Evolutionary conservation across 2,797 vertebrate genomes (phyloP), one percentile per base, ranked within the genome.

Genomic region (Epinephelus coioides): DNA sequence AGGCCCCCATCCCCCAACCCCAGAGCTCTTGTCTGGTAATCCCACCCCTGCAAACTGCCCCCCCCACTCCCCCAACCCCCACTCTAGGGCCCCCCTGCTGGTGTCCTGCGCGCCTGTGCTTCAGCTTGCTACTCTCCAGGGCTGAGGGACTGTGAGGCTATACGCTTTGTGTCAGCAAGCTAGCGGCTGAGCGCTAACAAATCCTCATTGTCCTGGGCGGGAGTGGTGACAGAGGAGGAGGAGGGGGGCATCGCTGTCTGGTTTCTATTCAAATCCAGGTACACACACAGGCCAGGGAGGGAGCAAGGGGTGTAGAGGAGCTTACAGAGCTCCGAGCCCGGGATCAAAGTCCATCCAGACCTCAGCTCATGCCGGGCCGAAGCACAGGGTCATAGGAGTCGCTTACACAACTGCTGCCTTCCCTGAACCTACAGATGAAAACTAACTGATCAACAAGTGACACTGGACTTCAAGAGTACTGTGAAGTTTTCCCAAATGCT

Each of bases 241-340:
- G 61, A 34, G 57, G 73, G 73, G 74, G 69, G 94, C 95, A 96
- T 97, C 94, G 90, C 96, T 97, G 97, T 97, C 97, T 97, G 97
- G 96, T 97, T 97, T 98, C 97, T 97, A 98, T 98, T 98, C 97
- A 97, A 97, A 97, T 97, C 96, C 97, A 97, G 97, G 97, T 97
- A 96, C 66, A 96, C 86, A 96, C 82, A 96, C 94, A 73, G 76
- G 78, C 76, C 74, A 18, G 68, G 60, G 82, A 84, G 84, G 76
- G 82, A 68, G 81, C 68, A 54, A 73, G 67, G 56, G 81, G 46
- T 47, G 61, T 59, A 43, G 54, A 53, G 72, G 63, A 78, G 67
- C 61, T 85, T 74, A 75, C 23, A 30, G 49, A 75, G 61, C 77
- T 65, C 73, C 83, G 60, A 70, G 47, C 82, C 82, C 64, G 44